Evolutionary conservation across 2,113 vertebrate genomes (phyloP).

Genomic region (Ptychochromis oligacanthus): DNA sequence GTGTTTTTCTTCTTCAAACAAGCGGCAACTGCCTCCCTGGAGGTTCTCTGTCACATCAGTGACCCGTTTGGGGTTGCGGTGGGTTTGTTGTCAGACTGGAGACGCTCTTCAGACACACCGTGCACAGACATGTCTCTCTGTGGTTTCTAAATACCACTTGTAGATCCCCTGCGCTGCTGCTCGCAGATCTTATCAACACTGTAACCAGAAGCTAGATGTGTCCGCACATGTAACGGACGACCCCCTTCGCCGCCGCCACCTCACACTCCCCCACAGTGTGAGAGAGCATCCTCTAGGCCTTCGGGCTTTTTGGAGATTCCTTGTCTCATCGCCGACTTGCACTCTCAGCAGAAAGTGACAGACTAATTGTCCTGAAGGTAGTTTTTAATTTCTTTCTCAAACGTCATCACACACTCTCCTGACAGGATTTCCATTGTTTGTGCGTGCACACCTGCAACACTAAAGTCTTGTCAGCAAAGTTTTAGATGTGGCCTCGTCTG

Average conservation of each 20-base stretch:
- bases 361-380: neutral
- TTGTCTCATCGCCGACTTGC: constrained; percentile 31
- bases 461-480: neutral
- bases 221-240: constrained; percentile 50
- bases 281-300: constrained; percentile 12
- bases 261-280: neutral
- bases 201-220: constrained; percentile 63
- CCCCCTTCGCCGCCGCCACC: neutral
- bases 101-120: constrained; percentile 11
- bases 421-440: constrained; percentile 40
- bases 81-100: constrained; percentile 43
- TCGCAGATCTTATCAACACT: constrained; percentile 44
- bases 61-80: neutral
- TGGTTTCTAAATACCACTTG: constrained; percentile 51
- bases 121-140: constrained; percentile 44
- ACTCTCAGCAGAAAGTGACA: constrained; percentile 58
- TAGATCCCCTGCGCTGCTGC: constrained; percentile 36
- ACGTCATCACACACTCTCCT: constrained; percentile 31
- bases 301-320: constrained; percentile 6
- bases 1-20: neutral
- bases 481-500: neutral
- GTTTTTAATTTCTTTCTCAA: constrained; percentile 5
- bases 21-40: neutral
- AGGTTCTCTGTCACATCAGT: neutral
- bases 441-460: neutral